Base-by-base conservation (phyloP, 37 sponge, comb jelly and placozoan species). In the Agelas oroides region DNA sequence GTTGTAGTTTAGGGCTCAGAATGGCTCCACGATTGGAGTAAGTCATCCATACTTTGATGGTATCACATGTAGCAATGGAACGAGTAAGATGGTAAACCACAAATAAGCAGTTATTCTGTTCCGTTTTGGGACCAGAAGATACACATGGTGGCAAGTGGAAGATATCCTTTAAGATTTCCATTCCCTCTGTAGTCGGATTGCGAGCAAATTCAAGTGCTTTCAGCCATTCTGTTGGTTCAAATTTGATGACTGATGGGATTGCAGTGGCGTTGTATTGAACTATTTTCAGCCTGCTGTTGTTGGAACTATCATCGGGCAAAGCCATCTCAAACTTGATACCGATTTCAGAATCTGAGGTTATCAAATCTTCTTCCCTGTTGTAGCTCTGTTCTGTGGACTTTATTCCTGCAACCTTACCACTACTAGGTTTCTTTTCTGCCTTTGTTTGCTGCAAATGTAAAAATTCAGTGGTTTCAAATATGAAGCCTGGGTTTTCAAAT, bases 31-130 rank as follows among this genome's bases (percentile, higher is more conserved):
- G 61, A 25, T 70, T 31, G 23, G 82, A 77, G 65, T 63, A 57
- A 16, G 83, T 73, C 80, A 92, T 25, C 88, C 88, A 87, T 0
- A 92, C 92, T 31, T 71, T 64, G 8, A 92, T 17, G 0, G 71
- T 19, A 16, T 70, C 71, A 52, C 52, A 23, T n/a, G 71, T n/a
- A 23, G 59, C 64, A 57, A 86, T n/a, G n/a, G n/a, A n/a, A n/a
- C n/a, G n/a, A n/a, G n/a, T n/a, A n/a, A n/a, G n/a, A n/a, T n/a
- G n/a, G n/a, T n/a, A n/a, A n/a, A n/a, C n/a, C n/a, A n/a, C n/a
- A n/a, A n/a, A n/a, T n/a, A n/a, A n/a, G n/a, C 21, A 11, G 15
- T 64, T 18, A 64, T 18, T 21, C n/a, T 64, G 24, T 30, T 21
- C 24, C 18, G 12, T 64, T 64, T 28, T 30, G 27, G n/a, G n/a